Percentiles rank a stretch among this genome's conserved stretches.
phyloP scores from a whole-genome alignment of 2,113 vertebrate species.

The Bujurquina vittata region DNA sequence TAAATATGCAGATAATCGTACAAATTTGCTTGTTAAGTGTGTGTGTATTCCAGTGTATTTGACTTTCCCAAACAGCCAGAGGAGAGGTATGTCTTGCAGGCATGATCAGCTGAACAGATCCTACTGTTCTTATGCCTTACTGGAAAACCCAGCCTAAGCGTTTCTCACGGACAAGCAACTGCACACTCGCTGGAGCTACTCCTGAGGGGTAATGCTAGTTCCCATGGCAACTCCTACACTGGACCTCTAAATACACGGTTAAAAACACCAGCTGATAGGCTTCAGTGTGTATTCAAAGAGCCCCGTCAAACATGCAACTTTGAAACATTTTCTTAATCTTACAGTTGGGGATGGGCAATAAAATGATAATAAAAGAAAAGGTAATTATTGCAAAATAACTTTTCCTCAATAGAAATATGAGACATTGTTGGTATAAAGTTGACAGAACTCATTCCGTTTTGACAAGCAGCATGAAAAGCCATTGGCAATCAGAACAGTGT shows the following conservation, averaged over 20 bases:
- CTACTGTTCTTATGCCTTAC: constrained; percentile 38
- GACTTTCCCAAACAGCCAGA: constrained; percentile 9
- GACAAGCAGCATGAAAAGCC: not conserved
- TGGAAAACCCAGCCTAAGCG: constrained; percentile 62
- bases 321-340: constrained; percentile 2
- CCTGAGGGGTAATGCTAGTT: constrained; percentile 68
- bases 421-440: rapidly evolving
- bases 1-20: not conserved
- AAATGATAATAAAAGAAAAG: not conserved
- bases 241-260: constrained; percentile 65
- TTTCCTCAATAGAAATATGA: not conserved
- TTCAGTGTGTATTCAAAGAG: constrained; percentile 42
- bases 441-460: not conserved
- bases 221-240: constrained; percentile 68
- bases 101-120: constrained; percentile 57
- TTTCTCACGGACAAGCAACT: constrained; percentile 61
- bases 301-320: constrained; percentile 33
- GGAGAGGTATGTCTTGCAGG: constrained; percentile 34
- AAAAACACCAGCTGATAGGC: constrained; percentile 61
- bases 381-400: not conserved
- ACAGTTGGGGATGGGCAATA: not conserved
- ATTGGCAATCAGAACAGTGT: not conserved
- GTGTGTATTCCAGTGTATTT: not conserved
- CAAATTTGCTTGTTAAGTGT: not conserved
- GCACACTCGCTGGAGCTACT: constrained; percentile 62